These are phyloP conservation scores for Calcarius lapponicus DNA, from an alignment of 2,797 vertebrate genomes.

Conservation along the genomic window DNA sequence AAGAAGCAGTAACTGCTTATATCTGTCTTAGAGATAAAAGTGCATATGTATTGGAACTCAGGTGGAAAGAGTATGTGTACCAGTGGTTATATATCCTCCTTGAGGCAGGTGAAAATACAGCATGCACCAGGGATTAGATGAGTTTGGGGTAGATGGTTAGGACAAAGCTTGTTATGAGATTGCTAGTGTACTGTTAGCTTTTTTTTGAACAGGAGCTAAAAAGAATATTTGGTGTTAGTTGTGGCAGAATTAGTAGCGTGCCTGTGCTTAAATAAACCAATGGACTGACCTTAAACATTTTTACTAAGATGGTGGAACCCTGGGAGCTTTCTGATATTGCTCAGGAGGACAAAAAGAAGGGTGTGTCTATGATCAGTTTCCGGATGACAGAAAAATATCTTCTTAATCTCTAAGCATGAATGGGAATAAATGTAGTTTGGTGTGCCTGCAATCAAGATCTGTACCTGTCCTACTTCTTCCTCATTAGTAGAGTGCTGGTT, in stretches of 20 bases:
- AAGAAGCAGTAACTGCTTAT: neutral
- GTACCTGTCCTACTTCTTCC: neutral
- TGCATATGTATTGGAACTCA: fast-evolving
- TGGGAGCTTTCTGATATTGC: neutral
- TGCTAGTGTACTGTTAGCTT: neutral
- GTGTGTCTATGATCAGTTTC: neutral
- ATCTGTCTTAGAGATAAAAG: neutral
- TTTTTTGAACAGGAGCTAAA: neutral
- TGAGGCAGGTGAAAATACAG: neutral
- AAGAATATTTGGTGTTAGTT: neutral
- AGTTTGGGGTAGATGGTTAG: neutral
- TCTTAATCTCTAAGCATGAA: neutral
- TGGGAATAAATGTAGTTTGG: neutral
- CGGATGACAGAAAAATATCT: neutral
- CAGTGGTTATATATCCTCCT: neutral
- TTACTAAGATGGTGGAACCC: neutral
- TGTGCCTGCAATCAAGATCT: neutral
- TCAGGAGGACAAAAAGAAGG: neutral
- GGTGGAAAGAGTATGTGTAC: neutral
- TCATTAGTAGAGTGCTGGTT: neutral
- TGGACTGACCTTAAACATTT: neutral
- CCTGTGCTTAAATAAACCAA: neutral
- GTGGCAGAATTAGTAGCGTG: neutral
- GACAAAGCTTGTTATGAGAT: neutral
- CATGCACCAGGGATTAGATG: neutral